A percentile compares a stretch with the other conserved stretches of the same genome.
Conservation (phyloP, 2,113 vertebrate genomes). For the Cyrtonyx montezumae region DNA sequence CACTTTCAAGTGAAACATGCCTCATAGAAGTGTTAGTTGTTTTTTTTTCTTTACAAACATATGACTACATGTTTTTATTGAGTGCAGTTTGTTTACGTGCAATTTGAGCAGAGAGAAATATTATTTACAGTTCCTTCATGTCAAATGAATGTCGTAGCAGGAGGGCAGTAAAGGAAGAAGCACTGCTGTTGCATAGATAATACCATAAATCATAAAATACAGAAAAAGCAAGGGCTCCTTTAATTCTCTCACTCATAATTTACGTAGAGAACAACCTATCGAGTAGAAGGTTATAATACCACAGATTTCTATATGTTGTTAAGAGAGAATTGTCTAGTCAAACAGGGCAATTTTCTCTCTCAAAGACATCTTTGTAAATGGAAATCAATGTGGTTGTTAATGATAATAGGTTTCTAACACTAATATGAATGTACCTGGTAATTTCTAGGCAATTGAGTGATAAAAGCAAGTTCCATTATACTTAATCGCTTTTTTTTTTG, state of each 20-base stretch:
- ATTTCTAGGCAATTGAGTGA: constrained; percentile 44
- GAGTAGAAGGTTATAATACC: not conserved
- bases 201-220: not conserved
- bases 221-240: not conserved
- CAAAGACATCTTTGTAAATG: constrained; percentile 31
- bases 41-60: not conserved
- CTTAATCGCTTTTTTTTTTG: not conserved
- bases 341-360: constrained; percentile 9
- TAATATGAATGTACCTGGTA: constrained; percentile 26
- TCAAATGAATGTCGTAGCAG: not conserved
- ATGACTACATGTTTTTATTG: not conserved
- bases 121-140: accelerated
- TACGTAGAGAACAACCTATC: not conserved
- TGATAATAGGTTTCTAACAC: constrained; percentile 33
- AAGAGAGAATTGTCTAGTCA: constrained; percentile 29
- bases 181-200: not conserved
- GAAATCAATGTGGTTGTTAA: constrained; percentile 43
- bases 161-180: not conserved
- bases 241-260: not conserved
- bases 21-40: not conserved
- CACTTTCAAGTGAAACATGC: not conserved
- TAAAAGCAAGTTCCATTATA: constrained; percentile 24
- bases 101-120: not conserved
- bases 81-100: not conserved
- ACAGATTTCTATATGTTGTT: not conserved